Evolutionary conservation across 2,888 invertebrate genomes (phyloP).

Genomic region (Quadriops clusia): DNA sequence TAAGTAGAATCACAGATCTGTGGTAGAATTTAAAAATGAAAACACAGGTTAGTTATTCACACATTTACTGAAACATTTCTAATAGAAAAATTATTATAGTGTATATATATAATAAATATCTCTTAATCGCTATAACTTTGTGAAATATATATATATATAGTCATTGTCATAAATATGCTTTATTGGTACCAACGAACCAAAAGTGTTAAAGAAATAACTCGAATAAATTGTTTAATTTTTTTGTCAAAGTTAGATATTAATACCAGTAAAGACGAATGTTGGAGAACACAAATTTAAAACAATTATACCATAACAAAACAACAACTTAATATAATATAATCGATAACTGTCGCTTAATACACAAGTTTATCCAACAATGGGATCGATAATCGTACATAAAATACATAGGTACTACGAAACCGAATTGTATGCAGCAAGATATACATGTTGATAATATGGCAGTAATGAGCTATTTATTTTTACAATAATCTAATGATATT

Average conservation of each 20-base stretch:
- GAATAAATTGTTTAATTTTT: conserved; percentile 8
- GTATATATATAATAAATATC: conserved; percentile 21
- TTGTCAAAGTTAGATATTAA: conserved; percentile 10
- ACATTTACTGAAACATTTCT: conserved; percentile 20
- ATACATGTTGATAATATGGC: conserved; percentile 14
- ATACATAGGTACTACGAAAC: conserved; percentile 12
- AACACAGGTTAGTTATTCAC: conserved; percentile 11
- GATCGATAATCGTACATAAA: no score
- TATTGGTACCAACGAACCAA: conserved; percentile 14
- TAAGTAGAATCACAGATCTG: no score
- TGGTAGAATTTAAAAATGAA: not conserved
- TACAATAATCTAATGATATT: no score
- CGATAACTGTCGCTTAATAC: no score
- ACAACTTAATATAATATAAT: no score
- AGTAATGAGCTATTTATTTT: conserved; percentile 16
- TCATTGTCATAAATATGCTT: conserved; percentile 12
- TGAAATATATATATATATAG: conserved; percentile 16
- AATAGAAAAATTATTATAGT: conserved; percentile 20
- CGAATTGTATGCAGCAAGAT: conserved; percentile 12
- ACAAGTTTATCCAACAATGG: no score
- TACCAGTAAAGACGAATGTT: conserved; percentile 14
- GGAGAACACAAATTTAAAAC: conserved; percentile 1
- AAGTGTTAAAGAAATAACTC: conserved; percentile 7
- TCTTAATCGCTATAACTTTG: conserved; percentile 16
- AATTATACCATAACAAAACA: no score